A percentile compares a stretch with the other conserved stretches of the same genome.
Evolutionary conservation across 2,113 vertebrate species (phyloP).

Genomic region (Lipotes vexillifer): DNA sequence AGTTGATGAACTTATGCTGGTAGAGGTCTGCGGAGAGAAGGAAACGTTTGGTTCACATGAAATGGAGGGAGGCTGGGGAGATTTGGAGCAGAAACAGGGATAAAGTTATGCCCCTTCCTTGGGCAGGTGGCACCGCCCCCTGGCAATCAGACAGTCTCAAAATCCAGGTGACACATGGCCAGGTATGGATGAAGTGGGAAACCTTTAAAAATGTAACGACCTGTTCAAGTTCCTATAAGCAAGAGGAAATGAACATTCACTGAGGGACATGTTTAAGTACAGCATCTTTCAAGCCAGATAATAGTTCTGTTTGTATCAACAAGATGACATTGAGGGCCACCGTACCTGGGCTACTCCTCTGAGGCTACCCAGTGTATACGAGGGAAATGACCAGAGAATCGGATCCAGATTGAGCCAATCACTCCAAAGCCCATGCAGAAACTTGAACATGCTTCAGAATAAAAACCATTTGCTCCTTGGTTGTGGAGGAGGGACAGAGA

Average conservation of each 20-base stretch:
- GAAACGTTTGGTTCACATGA: neutral
- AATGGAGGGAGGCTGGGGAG: neutral
- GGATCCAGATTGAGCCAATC: neutral
- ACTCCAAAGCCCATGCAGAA: neutral
- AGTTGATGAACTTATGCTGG: slow-evolving; percentile 92
- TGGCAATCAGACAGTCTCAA: neutral
- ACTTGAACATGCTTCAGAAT: neutral
- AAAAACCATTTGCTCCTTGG: neutral
- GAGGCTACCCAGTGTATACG: neutral
- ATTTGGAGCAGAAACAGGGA: neutral
- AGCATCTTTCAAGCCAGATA: neutral
- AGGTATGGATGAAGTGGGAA: neutral
- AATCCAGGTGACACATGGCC: neutral
- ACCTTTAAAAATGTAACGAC: neutral
- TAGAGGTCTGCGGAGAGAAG: slow-evolving; percentile 87
- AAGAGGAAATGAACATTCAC: neutral
- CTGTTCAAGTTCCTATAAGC: neutral
- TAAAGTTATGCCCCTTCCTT: rapidly evolving
- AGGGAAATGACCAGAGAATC: neutral
- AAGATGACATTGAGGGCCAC: neutral
- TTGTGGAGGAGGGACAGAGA: neutral
- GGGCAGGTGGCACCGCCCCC: neutral
- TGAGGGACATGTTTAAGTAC: neutral
- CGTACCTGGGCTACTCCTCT: neutral
- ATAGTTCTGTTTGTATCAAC: neutral